A percentile compares a stretch with the other conserved stretches of the same genome.
phyloP scores from a whole-genome alignment of 2,797 vertebrate genomes.

The Lagodon rhomboides region DNA sequence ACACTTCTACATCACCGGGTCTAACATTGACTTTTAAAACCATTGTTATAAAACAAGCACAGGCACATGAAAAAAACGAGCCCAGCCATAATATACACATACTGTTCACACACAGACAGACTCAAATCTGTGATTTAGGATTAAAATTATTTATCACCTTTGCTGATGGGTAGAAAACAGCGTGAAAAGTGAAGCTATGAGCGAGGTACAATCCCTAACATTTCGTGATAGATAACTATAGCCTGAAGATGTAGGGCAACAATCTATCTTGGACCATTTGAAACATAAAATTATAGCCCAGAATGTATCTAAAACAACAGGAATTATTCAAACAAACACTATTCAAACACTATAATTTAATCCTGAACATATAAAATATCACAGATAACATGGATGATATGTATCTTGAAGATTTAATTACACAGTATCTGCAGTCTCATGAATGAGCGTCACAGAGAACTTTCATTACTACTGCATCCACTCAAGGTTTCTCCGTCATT shows the following conservation, averaged over 20 bases:
- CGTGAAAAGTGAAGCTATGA: constrained; percentile 38
- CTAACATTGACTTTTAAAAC: constrained; percentile 24
- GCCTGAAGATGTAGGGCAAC: constrained; percentile 16
- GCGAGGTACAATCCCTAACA: constrained; percentile 9
- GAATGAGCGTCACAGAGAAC: constrained; percentile 49
- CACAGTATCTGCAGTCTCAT: constrained; percentile 26
- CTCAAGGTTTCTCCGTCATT: constrained; percentile 60
- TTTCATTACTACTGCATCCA: constrained; percentile 55
- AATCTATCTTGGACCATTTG: constrained; percentile 18
- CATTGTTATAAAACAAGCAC: constrained; percentile 38
- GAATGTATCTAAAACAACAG: constrained; percentile 7
- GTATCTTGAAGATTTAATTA: constrained; percentile 29
- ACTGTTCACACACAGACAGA: constrained; percentile 24
- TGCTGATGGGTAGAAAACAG: constrained; percentile 32
- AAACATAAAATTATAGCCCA: not conserved
- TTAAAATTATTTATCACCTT: constrained; percentile 59
- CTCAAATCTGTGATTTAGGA: constrained; percentile 57
- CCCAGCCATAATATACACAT: constrained; percentile 11
- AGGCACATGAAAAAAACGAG: constrained; percentile 28
- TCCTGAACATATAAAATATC: constrained; percentile 1
- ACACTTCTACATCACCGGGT: constrained; percentile 1
- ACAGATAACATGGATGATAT: constrained; percentile 7
- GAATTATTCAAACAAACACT: constrained; percentile 16
- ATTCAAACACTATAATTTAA: constrained; percentile 3
- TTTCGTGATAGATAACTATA: constrained; percentile 35